Evolutionary conservation across 2,888 invertebrate genomes (phyloP), one percentile per base, ranked within the genome.

Genomic region (Drosophila multiciliata): DNA sequence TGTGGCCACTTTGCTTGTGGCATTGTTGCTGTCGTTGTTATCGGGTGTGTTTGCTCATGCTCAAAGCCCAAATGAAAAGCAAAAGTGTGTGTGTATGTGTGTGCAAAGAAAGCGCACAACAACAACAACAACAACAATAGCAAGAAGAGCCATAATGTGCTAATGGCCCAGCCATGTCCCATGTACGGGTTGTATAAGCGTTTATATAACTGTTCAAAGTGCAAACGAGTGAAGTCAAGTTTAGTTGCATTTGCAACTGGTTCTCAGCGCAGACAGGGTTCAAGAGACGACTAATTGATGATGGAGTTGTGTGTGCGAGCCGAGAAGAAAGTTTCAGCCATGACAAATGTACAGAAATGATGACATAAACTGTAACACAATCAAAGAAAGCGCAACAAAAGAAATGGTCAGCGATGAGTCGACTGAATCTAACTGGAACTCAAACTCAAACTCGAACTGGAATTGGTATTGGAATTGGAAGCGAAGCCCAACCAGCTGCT

Each of bases 291-390:
- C 84, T 87, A 85, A 85, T 87, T 88, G 84, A 78, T 88, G 84
- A 78, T 67, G 79, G 79, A 52, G 26, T 23, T 17, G 6, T 32
- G 53, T 53, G 49, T 23, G 45, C 1, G 45, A 45, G 35, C 52
- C n/a, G 38, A 42, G 66, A 83, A 83, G 84, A 89, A 89, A 89
- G 87, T 85, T 83, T 60, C 26, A 63, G 77, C 35, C 76, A 62
- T 66, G 72, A 64, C 65, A 76, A 82, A 75, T 87, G 76, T 87
- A 84, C 89, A 87, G 84, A 75, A 66, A 87, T 80, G 85, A 89
- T 86, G 87, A 87, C 87, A 80, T 86, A 86, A 86, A 89, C 89
- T 81, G 83, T 77, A 87, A 72, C 87, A 79, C 87, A 87, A 75
- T 89, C 85, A 89, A 87, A 87, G 89, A 89, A 89, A 89, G 83